Evolutionary conservation across 1,140 invertebrate genomes (phyloP).

Genomic region (Drosophila leontia): DNA sequence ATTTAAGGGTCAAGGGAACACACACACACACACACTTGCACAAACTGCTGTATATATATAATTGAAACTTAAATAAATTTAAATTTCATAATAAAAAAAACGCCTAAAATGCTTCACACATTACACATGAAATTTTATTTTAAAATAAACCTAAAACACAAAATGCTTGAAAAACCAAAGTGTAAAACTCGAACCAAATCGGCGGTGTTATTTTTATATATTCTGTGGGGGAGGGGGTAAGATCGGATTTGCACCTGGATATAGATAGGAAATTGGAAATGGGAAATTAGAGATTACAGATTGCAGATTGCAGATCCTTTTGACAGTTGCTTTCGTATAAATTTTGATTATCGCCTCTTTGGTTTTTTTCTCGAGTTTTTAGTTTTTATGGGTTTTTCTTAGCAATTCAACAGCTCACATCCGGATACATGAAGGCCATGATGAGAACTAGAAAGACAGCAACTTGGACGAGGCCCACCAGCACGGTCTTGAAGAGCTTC

Average conservation of each 20-base stretch:
- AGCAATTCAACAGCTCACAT: slow-evolving; percentile 51
- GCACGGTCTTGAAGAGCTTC: slow-evolving; percentile 64
- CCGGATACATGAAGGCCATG: slow-evolving; percentile 77
- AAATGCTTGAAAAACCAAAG: slow-evolving; percentile 15
- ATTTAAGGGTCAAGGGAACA: slow-evolving; percentile 56
- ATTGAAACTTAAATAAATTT: slow-evolving; percentile 65
- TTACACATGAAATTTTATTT: slow-evolving; percentile 68
- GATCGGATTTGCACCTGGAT: not conserved
- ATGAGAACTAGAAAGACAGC: slow-evolving; percentile 69
- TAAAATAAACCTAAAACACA: slow-evolving; percentile 5
- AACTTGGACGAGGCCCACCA: slow-evolving; percentile 66
- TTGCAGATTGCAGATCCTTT: too few species aligned
- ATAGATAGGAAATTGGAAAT: not conserved
- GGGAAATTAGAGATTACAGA: not conserved
- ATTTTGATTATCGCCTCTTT: slow-evolving; percentile 3
- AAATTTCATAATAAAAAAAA: slow-evolving; percentile 12
- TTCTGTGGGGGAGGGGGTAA: not conserved
- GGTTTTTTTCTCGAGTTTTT: not conserved
- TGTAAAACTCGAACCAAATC: slow-evolving; percentile 22
- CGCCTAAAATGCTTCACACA: slow-evolving; percentile 15
- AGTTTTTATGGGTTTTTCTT: too few species aligned
- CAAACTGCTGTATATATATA: slow-evolving; percentile 61
- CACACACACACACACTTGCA: slow-evolving; percentile 7
- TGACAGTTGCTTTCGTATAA: not conserved
- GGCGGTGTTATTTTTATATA: not conserved